These are phyloP conservation scores for Brachystomella parvula DNA, from an alignment of 1,140 invertebrate genomes.

Conservation along the genomic window DNA sequence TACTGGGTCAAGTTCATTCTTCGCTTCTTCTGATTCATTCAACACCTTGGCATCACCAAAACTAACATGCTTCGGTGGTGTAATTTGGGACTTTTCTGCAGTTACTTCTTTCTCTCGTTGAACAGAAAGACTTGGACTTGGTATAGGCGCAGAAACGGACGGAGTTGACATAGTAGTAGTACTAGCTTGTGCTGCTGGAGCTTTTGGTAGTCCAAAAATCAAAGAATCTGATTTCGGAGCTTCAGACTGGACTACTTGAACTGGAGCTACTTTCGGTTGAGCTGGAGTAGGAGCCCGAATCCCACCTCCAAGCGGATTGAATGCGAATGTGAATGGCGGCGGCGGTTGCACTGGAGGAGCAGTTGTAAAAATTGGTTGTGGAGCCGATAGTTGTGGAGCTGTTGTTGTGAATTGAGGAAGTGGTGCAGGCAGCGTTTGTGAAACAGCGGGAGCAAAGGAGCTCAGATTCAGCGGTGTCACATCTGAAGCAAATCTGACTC, in stretches of 20 bases:
- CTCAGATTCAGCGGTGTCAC: neutral
- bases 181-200: neutral
- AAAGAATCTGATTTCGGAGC: no score
- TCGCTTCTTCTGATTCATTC: no score
- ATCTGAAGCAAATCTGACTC: neutral
- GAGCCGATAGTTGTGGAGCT: neutral
- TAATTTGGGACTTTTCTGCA: no score
- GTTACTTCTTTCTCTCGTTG: neutral
- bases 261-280: neutral
- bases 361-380: neutral
- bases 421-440: neutral
- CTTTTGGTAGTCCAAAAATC: no score
- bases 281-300: neutral
- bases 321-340: neutral
- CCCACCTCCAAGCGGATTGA: neutral
- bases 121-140: neutral
- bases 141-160: neutral
- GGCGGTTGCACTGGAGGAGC: no score
- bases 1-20: neutral
- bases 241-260: no score
- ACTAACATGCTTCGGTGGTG: no score
- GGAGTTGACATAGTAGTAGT: neutral
- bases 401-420: neutral
- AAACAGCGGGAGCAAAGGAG: neutral
- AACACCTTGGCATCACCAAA: no score